Percentiles rank a stretch among this genome's conserved stretches.
phyloP scores from a whole-genome alignment of 2,888 invertebrate species.

The Acanthoscelides obtectus region DNA sequence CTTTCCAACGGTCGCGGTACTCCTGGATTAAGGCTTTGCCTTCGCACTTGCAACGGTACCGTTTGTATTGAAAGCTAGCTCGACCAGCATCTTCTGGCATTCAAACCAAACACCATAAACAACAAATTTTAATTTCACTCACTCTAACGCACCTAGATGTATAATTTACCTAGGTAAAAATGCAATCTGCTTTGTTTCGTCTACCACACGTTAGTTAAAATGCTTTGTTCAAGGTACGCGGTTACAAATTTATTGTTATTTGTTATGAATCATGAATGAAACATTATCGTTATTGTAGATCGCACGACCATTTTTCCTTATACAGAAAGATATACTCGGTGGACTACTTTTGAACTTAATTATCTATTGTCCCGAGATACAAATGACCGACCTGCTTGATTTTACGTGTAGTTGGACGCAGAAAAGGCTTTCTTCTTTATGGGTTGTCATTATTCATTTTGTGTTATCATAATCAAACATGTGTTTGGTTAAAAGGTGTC shows the following conservation, averaged over 20 bases:
- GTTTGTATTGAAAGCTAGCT: neutral
- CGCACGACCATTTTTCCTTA: neutral
- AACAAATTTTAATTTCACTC: neutral
- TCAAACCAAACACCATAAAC: no score
- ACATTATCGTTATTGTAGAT: conserved; percentile 2
- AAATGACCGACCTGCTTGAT: neutral
- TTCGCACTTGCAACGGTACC: no score
- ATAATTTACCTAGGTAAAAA: neutral
- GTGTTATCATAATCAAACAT: neutral
- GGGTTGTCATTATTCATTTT: neutral
- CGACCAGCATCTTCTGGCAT: neutral
- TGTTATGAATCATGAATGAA: conserved; percentile 3
- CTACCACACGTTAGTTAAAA: neutral
- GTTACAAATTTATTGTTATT: neutral
- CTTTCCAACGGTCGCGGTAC: no score
- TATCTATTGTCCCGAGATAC: neutral
- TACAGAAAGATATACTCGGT: neutral
- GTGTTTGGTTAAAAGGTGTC: neutral
- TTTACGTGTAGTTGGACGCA: neutral
- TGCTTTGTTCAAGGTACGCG: neutral
- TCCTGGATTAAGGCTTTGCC: no score
- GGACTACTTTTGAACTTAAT: neutral
- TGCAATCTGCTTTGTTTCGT: neutral
- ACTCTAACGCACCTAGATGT: neutral
- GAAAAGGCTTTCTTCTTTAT: neutral